A percentile compares a stretch with the other conserved stretches of the same genome.
phyloP scores from a whole-genome alignment of 2,797 vertebrate genomes.

The Garrulus glandarius region DNA sequence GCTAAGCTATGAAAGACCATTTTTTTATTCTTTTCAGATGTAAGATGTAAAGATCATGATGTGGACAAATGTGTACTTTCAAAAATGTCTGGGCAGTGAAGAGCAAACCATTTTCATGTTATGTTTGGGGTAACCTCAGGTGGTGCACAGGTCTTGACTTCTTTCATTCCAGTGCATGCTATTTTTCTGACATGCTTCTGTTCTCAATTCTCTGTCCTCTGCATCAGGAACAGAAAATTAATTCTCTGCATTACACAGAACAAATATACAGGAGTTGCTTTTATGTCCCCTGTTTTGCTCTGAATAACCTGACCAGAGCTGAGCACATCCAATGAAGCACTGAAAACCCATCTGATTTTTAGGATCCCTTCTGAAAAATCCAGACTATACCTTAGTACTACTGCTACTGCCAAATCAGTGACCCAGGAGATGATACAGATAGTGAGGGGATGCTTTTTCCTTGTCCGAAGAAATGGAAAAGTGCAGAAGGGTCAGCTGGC shows the following conservation, averaged over 20 bases:
- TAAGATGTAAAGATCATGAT: rapidly evolving
- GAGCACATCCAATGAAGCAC: not conserved
- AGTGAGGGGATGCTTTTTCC: not conserved
- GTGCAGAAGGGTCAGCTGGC: not conserved
- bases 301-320: not conserved
- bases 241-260: not conserved
- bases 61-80: not conserved
- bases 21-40: not conserved
- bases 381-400: not conserved
- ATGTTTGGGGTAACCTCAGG: not conserved
- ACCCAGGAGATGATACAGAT: not conserved
- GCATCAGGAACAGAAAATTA: not conserved
- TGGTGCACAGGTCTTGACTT: not conserved
- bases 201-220: not conserved
- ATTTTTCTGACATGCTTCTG: not conserved
- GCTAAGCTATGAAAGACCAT: not conserved
- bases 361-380: not conserved
- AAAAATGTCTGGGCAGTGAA: not conserved
- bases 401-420: not conserved
- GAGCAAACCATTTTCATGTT: not conserved
- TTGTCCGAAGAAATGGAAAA: not conserved
- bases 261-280: not conserved
- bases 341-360: not conserved
- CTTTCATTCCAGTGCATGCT: not conserved
- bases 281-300: not conserved